A percentile compares a stretch with the other conserved stretches of the same genome.
These are phyloP conservation scores for Ibycter americanus DNA, from an alignment of 2,797 vertebrate genomes.

Conservation along the genomic window DNA sequence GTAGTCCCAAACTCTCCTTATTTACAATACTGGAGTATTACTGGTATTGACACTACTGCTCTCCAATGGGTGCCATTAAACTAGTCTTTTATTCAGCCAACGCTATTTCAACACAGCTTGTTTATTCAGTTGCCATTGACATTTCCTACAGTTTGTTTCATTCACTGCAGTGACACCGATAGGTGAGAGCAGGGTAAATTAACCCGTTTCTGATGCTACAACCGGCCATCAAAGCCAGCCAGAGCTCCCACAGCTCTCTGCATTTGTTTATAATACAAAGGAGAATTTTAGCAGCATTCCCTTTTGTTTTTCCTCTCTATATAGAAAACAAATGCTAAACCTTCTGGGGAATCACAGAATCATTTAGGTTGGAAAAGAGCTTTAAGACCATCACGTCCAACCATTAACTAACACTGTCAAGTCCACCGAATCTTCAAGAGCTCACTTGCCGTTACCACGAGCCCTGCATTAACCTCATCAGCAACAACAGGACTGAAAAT, in stretches of 20 bases:
- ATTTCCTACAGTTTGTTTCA: neutral
- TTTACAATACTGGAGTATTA: neutral
- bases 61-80: neutral
- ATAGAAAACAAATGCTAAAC: neutral
- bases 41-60: neutral
- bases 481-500: neutral
- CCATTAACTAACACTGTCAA: too few species aligned
- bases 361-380: too few species aligned
- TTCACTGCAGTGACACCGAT: neutral
- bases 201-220: neutral
- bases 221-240: neutral
- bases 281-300: neutral
- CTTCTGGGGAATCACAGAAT: neutral
- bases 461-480: neutral
- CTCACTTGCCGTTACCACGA: neutral
- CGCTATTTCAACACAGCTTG: neutral
- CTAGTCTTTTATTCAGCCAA: neutral
- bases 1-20: neutral
- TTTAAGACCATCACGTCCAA: too few species aligned
- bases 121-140: neutral
- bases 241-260: neutral
- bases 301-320: neutral
- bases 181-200: neutral
- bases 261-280: neutral
- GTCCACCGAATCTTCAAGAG: too few species aligned